phyloP scores from a whole-genome alignment of 2,888 invertebrate genomes.

The Sminthurinus aureus region DNA sequence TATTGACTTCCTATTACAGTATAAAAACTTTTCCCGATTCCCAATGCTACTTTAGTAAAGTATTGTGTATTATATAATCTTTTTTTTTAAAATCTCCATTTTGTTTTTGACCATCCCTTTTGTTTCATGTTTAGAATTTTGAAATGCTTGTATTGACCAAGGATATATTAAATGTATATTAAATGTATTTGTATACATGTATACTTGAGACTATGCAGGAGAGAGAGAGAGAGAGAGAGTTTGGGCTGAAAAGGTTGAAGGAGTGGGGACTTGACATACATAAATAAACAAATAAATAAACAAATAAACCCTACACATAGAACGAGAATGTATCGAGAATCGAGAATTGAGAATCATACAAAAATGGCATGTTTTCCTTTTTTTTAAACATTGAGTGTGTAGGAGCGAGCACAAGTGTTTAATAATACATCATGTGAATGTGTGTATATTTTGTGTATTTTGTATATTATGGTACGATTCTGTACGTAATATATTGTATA shows the following conservation, averaged over 20 bases:
- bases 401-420: not conserved
- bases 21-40: not conserved
- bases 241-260: not conserved
- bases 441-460: not conserved
- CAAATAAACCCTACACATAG: not conserved
- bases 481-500: not conserved
- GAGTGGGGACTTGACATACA: not conserved
- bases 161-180: not conserved
- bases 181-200: too few species aligned
- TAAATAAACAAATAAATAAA: not conserved
- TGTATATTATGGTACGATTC: not conserved
- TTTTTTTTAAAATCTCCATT: not conserved
- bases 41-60: not conserved
- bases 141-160: not conserved
- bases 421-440: not conserved
- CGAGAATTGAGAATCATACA: too few species aligned
- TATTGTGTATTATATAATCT: not conserved
- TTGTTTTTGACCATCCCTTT: too few species aligned
- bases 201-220: too few species aligned
- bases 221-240: too few species aligned
- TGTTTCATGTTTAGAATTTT: too few species aligned
- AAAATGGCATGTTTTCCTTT: not conserved
- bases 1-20: not conserved
- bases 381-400: not conserved
- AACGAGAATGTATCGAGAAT: not conserved